phyloP scores from a whole-genome alignment of 2,888 invertebrate species.

The Cephus rjabovi region DNA sequence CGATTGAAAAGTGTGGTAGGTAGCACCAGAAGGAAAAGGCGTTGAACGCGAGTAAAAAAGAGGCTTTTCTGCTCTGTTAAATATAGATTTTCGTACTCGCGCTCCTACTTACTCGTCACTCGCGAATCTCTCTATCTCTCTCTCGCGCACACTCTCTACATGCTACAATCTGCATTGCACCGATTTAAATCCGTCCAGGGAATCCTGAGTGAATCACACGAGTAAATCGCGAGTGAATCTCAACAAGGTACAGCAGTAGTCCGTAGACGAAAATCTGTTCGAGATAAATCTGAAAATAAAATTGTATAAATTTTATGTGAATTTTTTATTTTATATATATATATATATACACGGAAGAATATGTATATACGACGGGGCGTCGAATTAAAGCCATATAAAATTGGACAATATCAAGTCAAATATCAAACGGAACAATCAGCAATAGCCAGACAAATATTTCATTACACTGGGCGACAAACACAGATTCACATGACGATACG shows the following conservation, averaged over 20 bases:
- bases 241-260: neutral
- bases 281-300: neutral
- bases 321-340: neutral
- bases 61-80: constrained; percentile 40
- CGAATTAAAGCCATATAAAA: constrained; percentile 20
- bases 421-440: constrained; percentile 35
- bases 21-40: constrained; percentile 20
- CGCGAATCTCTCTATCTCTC: neutral
- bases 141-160: neutral
- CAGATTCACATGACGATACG: constrained; percentile 24
- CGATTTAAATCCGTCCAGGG: constrained; percentile 9
- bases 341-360: neutral
- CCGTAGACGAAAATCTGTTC: neutral
- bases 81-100: constrained; percentile 22
- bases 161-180: neutral
- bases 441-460: constrained; percentile 48
- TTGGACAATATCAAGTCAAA: constrained; percentile 40
- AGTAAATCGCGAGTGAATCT: neutral
- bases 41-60: constrained; percentile 41
- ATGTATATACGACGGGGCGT: neutral
- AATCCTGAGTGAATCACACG: neutral
- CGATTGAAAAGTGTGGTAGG: neutral
- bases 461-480: constrained; percentile 36
- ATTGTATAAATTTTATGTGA: neutral
- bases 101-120: neutral